Percentiles rank a stretch among this genome's conserved stretches.
phyloP scores from a whole-genome alignment of 2,113 vertebrate species.

The Rhea americana region DNA sequence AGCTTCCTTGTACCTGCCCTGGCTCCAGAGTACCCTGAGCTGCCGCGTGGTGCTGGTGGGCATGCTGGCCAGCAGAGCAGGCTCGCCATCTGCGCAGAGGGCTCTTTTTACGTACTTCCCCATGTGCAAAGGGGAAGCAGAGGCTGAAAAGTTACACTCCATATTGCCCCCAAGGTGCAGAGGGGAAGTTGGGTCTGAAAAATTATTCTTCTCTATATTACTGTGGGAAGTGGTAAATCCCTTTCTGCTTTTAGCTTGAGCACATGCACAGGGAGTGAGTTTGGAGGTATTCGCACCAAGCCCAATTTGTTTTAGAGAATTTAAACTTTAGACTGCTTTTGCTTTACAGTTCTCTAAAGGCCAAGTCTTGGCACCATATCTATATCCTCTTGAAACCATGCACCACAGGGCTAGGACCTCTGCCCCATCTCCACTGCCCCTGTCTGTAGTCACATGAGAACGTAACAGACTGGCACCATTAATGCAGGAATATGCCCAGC shows the following conservation, averaged over 20 bases:
- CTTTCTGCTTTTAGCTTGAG: background rate
- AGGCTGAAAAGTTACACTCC: background rate
- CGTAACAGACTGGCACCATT: background rate
- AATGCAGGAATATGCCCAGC: background rate
- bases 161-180: background rate
- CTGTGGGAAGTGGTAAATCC: background rate
- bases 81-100: background rate
- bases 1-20: background rate
- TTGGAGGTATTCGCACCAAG: background rate
- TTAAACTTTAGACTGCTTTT: background rate
- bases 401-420: fast-evolving
- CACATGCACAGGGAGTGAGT: background rate
- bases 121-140: background rate
- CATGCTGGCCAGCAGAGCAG: fast-evolving
- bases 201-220: background rate
- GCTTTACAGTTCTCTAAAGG: background rate
- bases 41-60: background rate
- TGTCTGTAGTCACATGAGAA: background rate
- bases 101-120: background rate
- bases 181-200: background rate
- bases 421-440: background rate
- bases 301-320: background rate
- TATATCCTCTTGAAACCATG: background rate
- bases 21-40: background rate
- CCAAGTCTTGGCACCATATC: background rate